These are phyloP conservation scores for Diaphora mendica DNA, from an alignment of 2,888 invertebrate genomes.

Conservation along the genomic window DNA sequence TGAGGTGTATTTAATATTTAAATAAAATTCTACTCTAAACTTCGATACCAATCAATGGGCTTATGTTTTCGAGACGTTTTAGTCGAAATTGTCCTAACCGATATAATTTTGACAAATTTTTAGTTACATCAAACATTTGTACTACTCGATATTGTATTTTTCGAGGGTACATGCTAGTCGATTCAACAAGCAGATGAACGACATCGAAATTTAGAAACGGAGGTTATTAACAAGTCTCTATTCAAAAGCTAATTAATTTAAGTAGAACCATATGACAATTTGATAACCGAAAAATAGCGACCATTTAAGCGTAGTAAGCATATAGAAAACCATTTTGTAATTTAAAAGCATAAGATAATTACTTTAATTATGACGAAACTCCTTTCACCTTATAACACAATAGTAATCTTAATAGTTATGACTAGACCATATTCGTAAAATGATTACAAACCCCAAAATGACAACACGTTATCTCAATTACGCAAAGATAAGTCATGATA, in stretches of 20 bases:
- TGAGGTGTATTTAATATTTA: background rate
- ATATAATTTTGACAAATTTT: background rate
- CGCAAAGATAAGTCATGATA: background rate
- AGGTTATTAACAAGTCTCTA: background rate
- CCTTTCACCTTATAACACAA: conserved; percentile 1
- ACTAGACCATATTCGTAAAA: conserved; percentile 33
- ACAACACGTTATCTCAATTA: background rate
- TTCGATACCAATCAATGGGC: background rate
- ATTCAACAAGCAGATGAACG: background rate
- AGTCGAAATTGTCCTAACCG: background rate
- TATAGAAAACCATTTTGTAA: background rate
- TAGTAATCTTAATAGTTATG: conserved; percentile 9
- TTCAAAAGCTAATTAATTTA: background rate
- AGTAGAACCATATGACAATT: background rate
- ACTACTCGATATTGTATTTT: background rate
- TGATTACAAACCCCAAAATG: conserved; percentile 14
- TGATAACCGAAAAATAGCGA: background rate
- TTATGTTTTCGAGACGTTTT: background rate
- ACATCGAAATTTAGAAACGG: background rate
- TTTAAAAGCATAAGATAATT: background rate
- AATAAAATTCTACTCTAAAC: background rate
- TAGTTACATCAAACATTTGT: background rate
- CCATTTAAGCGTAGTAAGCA: background rate
- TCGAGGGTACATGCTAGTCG: background rate
- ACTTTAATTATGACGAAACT: background rate